Conservation (phyloP, 64 coral and sea anemone species). For the Montipora capricornis region DNA sequence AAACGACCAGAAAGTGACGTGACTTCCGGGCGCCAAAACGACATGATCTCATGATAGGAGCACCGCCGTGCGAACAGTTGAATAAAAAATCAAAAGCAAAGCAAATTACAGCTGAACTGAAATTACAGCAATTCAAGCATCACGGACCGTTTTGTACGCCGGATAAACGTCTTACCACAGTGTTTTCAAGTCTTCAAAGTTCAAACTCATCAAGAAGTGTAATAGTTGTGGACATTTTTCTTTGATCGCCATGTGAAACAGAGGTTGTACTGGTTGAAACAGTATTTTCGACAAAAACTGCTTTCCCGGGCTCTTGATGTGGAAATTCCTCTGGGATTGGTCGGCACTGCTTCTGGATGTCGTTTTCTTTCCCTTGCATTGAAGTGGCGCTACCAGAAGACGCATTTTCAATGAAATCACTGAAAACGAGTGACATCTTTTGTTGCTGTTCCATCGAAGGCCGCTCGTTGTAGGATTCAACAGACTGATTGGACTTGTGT, state of each 20-base stretch:
- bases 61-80: neutral
- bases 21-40: neutral
- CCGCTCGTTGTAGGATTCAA: slow-evolving; percentile 10
- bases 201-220: neutral
- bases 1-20: neutral
- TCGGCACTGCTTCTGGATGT: neutral
- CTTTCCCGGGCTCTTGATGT: neutral
- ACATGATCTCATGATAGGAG: neutral
- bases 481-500: neutral
- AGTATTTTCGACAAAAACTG: neutral
- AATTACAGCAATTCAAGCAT: neutral
- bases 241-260: slow-evolving; percentile 12
- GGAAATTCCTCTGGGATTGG: neutral
- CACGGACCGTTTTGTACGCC: neutral
- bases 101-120: neutral
- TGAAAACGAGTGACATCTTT: neutral
- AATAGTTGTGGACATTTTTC: slow-evolving; percentile 39
- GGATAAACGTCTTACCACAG: neutral
- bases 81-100: neutral
- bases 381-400: neutral
- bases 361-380: slow-evolving; percentile 6
- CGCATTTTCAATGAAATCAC: slow-evolving; percentile 6
- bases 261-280: slow-evolving; percentile 19
- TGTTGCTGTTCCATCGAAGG: neutral
- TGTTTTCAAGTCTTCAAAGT: slow-evolving; percentile 29